A percentile compares a stretch with the other conserved stretches of the same genome.
Conservation (phyloP, 2,888 invertebrate genomes). For the Lithophane leautieri region DNA sequence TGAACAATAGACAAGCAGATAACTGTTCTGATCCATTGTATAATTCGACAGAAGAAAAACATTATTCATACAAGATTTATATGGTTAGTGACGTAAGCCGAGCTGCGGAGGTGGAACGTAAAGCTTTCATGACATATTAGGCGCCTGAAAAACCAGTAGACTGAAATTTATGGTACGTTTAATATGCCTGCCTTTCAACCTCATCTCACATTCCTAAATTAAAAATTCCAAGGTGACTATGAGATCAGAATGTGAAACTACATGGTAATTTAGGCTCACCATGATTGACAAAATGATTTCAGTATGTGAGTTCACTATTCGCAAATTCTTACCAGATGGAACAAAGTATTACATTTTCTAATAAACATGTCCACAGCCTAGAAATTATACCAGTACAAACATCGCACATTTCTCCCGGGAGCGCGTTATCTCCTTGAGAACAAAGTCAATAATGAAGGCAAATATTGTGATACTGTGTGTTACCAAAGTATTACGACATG, state of each 20-base stretch:
- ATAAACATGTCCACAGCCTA: constrained; percentile 37
- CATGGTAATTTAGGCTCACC: constrained; percentile 25
- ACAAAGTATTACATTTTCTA: constrained; percentile 11
- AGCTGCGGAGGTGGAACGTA: constrained; percentile 14
- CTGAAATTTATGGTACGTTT: constrained; percentile 36
- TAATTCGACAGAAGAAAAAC: not conserved
- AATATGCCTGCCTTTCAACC: constrained; percentile 30
- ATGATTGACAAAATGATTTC: constrained; percentile 36
- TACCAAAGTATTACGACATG: constrained; percentile 78
- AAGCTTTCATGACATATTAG: constrained; percentile 37
- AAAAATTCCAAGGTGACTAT: constrained; percentile 23
- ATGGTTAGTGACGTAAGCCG: constrained; percentile 21
- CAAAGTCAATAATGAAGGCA: constrained; percentile 71
- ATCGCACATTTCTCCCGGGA: constrained; percentile 27
- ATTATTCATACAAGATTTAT: not conserved
- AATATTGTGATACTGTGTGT: constrained; percentile 71
- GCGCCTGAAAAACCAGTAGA: constrained; percentile 32
- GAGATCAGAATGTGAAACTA: constrained; percentile 34
- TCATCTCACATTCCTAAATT: constrained; percentile 32
- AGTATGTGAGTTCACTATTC: constrained; percentile 13
- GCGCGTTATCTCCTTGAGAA: constrained; percentile 62
- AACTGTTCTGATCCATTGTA: constrained; percentile 1
- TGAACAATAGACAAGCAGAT: not conserved
- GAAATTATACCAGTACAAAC: constrained; percentile 13
- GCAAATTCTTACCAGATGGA: constrained; percentile 24